phyloP scores from a whole-genome alignment of 2,797 vertebrate genomes.

The Lepilemur ruficaudatus region DNA sequence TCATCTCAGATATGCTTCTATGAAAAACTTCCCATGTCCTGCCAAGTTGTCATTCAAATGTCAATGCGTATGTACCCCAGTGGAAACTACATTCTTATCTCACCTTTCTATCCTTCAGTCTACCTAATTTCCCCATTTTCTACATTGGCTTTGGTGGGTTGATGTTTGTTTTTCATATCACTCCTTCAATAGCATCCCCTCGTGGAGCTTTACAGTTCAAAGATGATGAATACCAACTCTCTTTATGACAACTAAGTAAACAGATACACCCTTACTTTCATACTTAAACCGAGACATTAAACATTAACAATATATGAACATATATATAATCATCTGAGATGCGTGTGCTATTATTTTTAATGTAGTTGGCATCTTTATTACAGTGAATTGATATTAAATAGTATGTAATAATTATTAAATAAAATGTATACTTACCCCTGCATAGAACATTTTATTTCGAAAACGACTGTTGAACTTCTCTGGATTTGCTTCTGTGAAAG shows the following conservation, averaged over 20 bases:
- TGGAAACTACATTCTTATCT: neutral
- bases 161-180: neutral
- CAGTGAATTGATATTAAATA: neutral
- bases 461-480: slow-evolving; percentile 99
- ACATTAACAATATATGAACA: neutral
- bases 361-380: neutral
- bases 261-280: neutral
- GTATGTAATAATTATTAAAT: neutral
- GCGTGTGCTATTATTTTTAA: neutral
- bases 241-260: neutral
- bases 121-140: neutral
- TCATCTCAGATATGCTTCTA: neutral
- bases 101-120: neutral
- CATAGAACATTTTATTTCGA: slow-evolving; percentile 99
- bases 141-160: neutral
- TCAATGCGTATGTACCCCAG: accelerated
- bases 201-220: neutral
- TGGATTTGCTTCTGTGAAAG: slow-evolving; percentile 96
- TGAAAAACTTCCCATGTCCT: neutral
- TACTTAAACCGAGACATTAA: slow-evolving; percentile 10
- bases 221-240: neutral
- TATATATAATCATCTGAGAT: neutral
- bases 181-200: neutral
- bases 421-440: slow-evolving; percentile 91
- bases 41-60: neutral